Evolutionary conservation across 2,113 vertebrate genomes (phyloP).

Genomic region (Scartelaos histophorus): DNA sequence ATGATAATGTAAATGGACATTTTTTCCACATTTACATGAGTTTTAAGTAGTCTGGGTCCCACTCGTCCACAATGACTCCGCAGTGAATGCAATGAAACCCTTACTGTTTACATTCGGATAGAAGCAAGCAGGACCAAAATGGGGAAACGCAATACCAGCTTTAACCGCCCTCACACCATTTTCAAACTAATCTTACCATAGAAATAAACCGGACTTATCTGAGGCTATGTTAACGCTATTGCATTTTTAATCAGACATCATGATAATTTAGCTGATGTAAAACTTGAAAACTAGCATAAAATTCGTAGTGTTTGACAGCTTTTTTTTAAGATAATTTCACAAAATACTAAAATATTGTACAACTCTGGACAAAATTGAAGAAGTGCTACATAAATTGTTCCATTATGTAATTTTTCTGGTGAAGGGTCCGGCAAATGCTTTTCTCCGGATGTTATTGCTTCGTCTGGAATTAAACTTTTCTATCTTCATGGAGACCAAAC

Average conservation of each 20-base stretch:
- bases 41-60: conserved; percentile 33
- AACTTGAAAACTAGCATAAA: neutral
- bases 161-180: conserved; percentile 7
- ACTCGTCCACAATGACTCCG: conserved; percentile 24
- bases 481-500: no score
- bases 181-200: neutral
- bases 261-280: neutral
- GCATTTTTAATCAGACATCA: neutral
- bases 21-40: conserved; percentile 6
- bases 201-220: neutral
- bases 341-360: neutral
- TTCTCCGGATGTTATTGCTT: no score
- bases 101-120: conserved; percentile 62
- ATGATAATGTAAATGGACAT: neutral
- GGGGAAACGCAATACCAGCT: conserved; percentile 33
- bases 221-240: neutral
- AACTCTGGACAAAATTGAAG: neutral
- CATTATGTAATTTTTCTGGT: no score
- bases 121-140: conserved; percentile 33
- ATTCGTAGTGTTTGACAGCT: neutral
- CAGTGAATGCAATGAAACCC: conserved; percentile 47
- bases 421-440: no score
- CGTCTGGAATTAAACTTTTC: no score
- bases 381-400: no score
- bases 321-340: neutral